Conservation (phyloP, 2,797 vertebrate species). For the Arnoldichthys spilopterus region DNA sequence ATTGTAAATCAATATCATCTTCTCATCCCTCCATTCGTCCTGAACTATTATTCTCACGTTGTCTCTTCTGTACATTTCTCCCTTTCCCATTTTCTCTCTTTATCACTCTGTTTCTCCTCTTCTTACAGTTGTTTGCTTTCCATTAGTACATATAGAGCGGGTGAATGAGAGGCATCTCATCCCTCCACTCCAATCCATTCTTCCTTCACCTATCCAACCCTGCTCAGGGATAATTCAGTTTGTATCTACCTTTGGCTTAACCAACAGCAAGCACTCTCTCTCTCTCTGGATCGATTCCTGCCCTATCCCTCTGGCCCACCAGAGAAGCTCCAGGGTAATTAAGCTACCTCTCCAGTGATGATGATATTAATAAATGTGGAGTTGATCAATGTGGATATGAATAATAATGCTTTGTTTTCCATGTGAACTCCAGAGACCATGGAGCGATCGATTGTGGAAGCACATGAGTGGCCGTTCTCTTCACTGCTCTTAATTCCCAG, state of each 20-base stretch:
- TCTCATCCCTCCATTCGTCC: constrained; percentile 24
- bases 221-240: not conserved
- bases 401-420: constrained; percentile 35
- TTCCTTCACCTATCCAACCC: not conserved
- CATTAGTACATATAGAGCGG: not conserved
- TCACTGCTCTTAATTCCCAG: not conserved
- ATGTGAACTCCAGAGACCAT: constrained; percentile 20
- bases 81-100: constrained; percentile 15
- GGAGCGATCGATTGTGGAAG: constrained; percentile 29
- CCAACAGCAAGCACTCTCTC: constrained; percentile 12
- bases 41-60: constrained; percentile 24
- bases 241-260: constrained; percentile 44
- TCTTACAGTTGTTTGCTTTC: not conserved
- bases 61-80: constrained; percentile 36
- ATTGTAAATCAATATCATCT: constrained; percentile 3
- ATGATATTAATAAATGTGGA: constrained; percentile 47
- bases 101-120: not conserved
- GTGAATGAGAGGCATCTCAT: not conserved
- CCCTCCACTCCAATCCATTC: not conserved
- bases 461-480: constrained; percentile 4
- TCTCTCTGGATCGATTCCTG: constrained; percentile 34
- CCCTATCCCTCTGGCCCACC: constrained; percentile 2
- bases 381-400: constrained; percentile 28
- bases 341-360: constrained; percentile 31
- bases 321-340: constrained; percentile 36